These are phyloP conservation scores for Crotalus horridus DNA, from an alignment of 2,113 vertebrate genomes.

Conservation along the genomic window DNA sequence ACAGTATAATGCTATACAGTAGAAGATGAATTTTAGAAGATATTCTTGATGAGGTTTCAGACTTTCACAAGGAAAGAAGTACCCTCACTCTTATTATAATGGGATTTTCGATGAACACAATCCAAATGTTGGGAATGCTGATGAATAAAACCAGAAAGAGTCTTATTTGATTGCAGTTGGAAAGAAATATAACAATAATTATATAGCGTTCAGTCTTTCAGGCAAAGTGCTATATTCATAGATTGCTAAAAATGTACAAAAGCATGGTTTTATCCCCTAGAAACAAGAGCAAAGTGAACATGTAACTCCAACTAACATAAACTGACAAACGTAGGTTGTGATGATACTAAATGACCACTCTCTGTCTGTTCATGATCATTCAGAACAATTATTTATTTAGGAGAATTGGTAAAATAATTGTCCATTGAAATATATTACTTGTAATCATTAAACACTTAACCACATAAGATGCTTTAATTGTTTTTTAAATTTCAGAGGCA, in stretches of 20 bases:
- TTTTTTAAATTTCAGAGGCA: not conserved
- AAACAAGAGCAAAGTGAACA: not conserved
- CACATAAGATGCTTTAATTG: not conserved
- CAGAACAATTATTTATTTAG: not conserved
- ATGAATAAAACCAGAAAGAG: not conserved
- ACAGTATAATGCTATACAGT: not conserved
- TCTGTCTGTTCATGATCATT: not conserved
- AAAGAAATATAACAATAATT: not conserved
- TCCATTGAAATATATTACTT: not conserved
- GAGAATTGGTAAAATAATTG: not conserved
- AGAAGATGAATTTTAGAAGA: not conserved
- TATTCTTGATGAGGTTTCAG: not conserved
- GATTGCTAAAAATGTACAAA: not conserved
- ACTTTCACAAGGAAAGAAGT: not conserved
- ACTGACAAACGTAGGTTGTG: not conserved
- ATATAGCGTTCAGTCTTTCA: not conserved
- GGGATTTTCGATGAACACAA: not conserved
- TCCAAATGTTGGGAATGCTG: not conserved
- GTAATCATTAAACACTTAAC: not conserved
- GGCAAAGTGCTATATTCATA: not conserved
- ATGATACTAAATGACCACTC: not conserved
- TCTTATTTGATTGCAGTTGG: not conserved
- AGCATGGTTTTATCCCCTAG: not conserved
- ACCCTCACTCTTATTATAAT: not conserved
- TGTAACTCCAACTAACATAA: not conserved